phyloP scores from a whole-genome alignment of 2,797 vertebrate species.

The Benthosema pterotum region DNA sequence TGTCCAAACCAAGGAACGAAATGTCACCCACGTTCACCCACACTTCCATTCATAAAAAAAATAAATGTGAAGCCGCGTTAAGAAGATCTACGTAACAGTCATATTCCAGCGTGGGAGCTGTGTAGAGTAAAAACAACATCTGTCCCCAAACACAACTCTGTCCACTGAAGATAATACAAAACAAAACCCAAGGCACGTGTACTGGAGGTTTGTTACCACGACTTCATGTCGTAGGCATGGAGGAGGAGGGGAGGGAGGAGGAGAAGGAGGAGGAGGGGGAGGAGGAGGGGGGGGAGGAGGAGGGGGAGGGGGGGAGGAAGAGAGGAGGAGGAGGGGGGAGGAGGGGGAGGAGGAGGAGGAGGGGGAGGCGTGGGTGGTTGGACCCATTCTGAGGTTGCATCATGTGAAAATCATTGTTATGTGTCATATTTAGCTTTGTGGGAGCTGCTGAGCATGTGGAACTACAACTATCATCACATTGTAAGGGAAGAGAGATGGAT shows the following conservation, averaged over 20 bases:
- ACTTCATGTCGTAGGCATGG: constrained; percentile 23
- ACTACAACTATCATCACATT: too few relatives aligned
- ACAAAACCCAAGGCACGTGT: constrained; percentile 36
- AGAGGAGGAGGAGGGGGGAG: too few relatives aligned
- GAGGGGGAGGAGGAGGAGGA: too few relatives aligned
- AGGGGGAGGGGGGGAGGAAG: too few relatives aligned
- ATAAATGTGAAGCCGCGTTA: constrained; percentile 51
- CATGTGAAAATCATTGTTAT: constrained; percentile 24
- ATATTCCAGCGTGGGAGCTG: constrained; percentile 47
- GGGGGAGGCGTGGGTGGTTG: too few relatives aligned
- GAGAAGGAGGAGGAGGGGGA: too few relatives aligned
- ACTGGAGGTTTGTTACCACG: constrained; percentile 1
- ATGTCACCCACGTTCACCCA: constrained; percentile 71
- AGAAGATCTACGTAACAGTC: constrained; percentile 22
- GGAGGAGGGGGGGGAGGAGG: too few relatives aligned
- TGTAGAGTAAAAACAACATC: constrained; percentile 42
- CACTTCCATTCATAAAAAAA: constrained; percentile 74
- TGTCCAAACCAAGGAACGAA: constrained; percentile 50
- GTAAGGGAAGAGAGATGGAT: too few relatives aligned
- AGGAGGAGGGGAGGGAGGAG: too few relatives aligned
- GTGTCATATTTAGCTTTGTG: too few relatives aligned
- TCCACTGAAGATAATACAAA: constrained; percentile 7
- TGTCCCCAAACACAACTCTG: constrained; percentile 24
- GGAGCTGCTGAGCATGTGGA: too few relatives aligned
- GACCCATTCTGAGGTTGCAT: constrained; percentile 9